Conservation (phyloP, 2,888 invertebrate species). For the Pollenia angustigena region DNA sequence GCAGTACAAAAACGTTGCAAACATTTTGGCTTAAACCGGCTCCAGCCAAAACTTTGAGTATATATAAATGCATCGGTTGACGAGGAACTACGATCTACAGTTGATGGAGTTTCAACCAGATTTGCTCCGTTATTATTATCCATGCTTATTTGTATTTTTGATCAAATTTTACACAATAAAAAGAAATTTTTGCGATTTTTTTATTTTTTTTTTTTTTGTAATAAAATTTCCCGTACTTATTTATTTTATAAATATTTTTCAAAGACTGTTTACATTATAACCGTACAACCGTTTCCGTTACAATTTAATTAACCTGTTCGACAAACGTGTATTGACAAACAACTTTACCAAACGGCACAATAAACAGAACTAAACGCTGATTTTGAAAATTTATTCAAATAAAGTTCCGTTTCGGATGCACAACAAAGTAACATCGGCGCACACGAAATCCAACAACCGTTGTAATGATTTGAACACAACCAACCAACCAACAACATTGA, state of each 20-base stretch:
- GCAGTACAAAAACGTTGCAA: slow-evolving; percentile 89
- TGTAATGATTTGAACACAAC: slow-evolving; percentile 28
- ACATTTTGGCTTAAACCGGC: slow-evolving; percentile 87
- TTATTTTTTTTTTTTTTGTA: background rate
- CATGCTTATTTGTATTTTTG: slow-evolving; percentile 23
- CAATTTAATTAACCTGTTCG: slow-evolving; percentile 29
- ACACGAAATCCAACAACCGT: slow-evolving; percentile 49
- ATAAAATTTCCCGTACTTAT: too few relatives aligned
- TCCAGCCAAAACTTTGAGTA: slow-evolving; percentile 87
- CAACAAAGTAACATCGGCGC: slow-evolving; percentile 63
- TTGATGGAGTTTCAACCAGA: slow-evolving; percentile 62
- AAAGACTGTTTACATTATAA: background rate
- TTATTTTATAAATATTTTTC: background rate
- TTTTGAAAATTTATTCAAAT: slow-evolving; percentile 72
- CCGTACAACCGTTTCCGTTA: slow-evolving; percentile 21
- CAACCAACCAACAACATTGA: slow-evolving; percentile 18
- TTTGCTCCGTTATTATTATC: slow-evolving; percentile 65
- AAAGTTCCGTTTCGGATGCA: slow-evolving; percentile 58
- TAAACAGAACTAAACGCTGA: slow-evolving; percentile 78
- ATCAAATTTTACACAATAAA: background rate
- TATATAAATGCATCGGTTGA: slow-evolving; percentile 63
- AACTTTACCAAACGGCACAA: slow-evolving; percentile 77
- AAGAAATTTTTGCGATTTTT: background rate
- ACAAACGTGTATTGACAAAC: slow-evolving; percentile 66
- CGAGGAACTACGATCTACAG: slow-evolving; percentile 56